Evolutionary conservation across 1,140 invertebrate genomes (phyloP).

Genomic region (Anadara kagoshimensis): DNA sequence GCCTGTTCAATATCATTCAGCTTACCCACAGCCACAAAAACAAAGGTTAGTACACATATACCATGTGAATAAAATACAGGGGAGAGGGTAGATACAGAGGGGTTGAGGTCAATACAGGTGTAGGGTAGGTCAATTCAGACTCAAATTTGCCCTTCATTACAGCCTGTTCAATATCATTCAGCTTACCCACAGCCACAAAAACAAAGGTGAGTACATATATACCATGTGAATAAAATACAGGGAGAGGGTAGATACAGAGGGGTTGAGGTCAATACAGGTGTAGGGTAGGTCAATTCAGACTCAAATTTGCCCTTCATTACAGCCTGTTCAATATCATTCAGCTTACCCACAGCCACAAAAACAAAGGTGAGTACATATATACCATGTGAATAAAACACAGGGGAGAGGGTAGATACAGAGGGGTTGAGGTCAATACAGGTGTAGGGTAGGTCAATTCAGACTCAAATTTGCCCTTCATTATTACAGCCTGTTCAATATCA

Average conservation of each 20-base stretch:
- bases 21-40: slow-evolving; percentile 32
- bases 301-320: slow-evolving; percentile 13
- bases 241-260: too few relatives aligned
- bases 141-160: slow-evolving; percentile 13
- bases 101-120: too few relatives aligned
- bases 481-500: slow-evolving; percentile 14
- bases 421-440: too few relatives aligned
- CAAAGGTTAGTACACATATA: slow-evolving; percentile 9
- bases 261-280: too few relatives aligned
- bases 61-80: too few relatives aligned
- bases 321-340: slow-evolving; percentile 13
- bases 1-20: slow-evolving; percentile 10
- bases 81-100: too few relatives aligned
- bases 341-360: slow-evolving; percentile 30
- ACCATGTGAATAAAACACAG: too few relatives aligned
- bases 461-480: slow-evolving; percentile 6
- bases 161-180: slow-evolving; percentile 13
- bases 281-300: too few relatives aligned
- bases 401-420: too few relatives aligned
- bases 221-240: too few relatives aligned
- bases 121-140: too few relatives aligned
- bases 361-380: slow-evolving; percentile 15
- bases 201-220: slow-evolving; percentile 15
- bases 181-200: slow-evolving; percentile 30
- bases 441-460: too few relatives aligned